Conservation (phyloP, 2,113 vertebrate species). For the Mus musculus region DNA sequence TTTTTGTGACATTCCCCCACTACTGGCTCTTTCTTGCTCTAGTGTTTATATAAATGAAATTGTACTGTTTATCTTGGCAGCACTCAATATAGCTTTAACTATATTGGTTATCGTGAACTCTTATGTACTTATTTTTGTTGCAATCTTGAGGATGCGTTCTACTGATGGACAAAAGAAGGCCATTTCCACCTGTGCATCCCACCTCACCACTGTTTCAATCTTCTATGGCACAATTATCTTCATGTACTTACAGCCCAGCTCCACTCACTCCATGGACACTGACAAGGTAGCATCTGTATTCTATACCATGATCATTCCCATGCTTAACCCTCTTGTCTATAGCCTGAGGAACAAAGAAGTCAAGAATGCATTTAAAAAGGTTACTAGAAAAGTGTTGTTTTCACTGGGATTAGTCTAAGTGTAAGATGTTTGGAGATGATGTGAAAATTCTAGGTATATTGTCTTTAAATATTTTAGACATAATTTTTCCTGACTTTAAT, state of each 20-base stretch:
- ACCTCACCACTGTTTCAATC: slow-evolving; percentile 66
- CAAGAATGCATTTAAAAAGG: slow-evolving; percentile 45
- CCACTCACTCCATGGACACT: slow-evolving; percentile 60
- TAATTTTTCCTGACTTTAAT: too few relatives aligned
- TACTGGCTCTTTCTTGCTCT: slow-evolving; percentile 69
- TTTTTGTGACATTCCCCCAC: slow-evolving; percentile 68
- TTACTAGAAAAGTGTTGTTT: slow-evolving; percentile 24
- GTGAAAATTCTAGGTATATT: too few relatives aligned
- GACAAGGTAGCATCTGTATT: slow-evolving; percentile 61
- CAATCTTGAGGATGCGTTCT: slow-evolving; percentile 56
- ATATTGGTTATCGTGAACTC: slow-evolving; percentile 61
- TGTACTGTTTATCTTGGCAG: slow-evolving; percentile 46
- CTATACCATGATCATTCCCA: slow-evolving; percentile 64
- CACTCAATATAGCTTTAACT: neutral
- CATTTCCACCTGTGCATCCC: slow-evolving; percentile 62
- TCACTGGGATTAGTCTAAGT: neutral
- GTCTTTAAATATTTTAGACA: too few relatives aligned
- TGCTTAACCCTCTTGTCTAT: slow-evolving; percentile 71
- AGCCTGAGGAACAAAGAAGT: slow-evolving; percentile 71
- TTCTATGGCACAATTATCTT: slow-evolving; percentile 58
- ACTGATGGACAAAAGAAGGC: slow-evolving; percentile 58
- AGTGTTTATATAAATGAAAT: slow-evolving; percentile 51
- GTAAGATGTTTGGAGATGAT: too few relatives aligned
- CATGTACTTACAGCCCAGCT: slow-evolving; percentile 66
- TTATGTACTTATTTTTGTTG: slow-evolving; percentile 66